phyloP scores from a whole-genome alignment of 2,888 invertebrate genomes.

The Vannuccia rotundouncinata region DNA sequence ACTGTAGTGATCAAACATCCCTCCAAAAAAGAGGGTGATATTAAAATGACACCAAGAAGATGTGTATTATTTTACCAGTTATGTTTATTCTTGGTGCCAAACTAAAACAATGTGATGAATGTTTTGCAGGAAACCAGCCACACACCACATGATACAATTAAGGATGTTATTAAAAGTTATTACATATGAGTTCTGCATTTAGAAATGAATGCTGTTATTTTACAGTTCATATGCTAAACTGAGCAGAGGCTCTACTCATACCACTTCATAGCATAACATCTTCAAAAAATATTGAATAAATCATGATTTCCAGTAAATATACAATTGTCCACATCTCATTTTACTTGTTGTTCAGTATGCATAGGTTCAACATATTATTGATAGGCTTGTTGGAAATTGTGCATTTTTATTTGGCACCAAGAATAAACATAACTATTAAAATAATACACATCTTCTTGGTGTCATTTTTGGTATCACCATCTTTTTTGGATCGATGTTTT shows the following conservation, averaged over 20 bases:
- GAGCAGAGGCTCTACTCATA: neutral
- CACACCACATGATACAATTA: neutral
- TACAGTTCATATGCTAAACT: neutral
- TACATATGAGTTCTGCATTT: neutral
- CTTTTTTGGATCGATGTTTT: neutral
- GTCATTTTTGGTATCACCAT: neutral
- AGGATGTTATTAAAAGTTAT: neutral
- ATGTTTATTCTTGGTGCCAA: neutral
- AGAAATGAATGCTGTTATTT: neutral
- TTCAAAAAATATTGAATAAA: neutral
- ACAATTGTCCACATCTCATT: neutral
- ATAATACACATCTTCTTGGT: neutral
- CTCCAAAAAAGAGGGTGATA: neutral
- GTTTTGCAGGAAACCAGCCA: neutral
- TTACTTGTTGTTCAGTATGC: neutral
- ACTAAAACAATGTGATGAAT: neutral
- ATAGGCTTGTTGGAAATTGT: neutral
- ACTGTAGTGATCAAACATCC: neutral
- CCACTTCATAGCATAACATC: neutral
- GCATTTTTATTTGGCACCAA: neutral
- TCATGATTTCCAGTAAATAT: neutral
- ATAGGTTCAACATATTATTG: neutral
- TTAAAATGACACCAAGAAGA: neutral
- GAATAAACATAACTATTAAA: neutral
- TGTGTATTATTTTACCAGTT: neutral